Conservation (phyloP, 2,797 vertebrate genomes). For the Tragopan temminckii region DNA sequence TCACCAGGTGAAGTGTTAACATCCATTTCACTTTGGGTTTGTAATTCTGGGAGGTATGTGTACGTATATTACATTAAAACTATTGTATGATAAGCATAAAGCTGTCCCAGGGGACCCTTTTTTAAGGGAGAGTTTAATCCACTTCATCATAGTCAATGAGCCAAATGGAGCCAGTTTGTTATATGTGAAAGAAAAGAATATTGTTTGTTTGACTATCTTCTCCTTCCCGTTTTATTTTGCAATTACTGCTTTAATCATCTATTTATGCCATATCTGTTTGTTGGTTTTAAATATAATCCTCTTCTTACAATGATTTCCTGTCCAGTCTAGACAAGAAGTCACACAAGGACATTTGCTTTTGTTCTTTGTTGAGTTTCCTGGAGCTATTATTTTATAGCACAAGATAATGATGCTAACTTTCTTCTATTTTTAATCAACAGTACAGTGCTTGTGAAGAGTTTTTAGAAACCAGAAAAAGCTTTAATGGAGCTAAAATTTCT, state of each 20-base stretch:
- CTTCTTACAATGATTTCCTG: conserved; percentile 17
- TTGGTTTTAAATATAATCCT: conserved; percentile 4
- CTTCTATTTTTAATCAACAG: neutral
- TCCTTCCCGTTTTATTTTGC: conserved; percentile 20
- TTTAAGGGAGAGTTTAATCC: neutral
- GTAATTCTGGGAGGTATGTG: neutral
- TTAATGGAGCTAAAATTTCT: neutral
- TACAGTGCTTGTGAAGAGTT: neutral
- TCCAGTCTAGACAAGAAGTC: conserved; percentile 1
- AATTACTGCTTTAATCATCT: conserved; percentile 38
- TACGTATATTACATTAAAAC: neutral
- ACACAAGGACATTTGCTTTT: conserved; percentile 17
- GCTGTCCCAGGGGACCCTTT: neutral
- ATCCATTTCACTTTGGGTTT: neutral
- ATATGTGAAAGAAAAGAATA: neutral
- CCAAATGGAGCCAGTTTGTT: conserved; percentile 2
- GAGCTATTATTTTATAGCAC: neutral
- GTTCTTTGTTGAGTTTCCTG: conserved; percentile 11
- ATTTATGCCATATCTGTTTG: neutral
- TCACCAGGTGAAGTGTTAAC: conserved; percentile 3
- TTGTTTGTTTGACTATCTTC: conserved; percentile 9
- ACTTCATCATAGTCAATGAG: neutral
- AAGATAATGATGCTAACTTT: neutral
- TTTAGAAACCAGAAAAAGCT: neutral
- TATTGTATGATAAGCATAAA: neutral